These are phyloP conservation scores for Acleris holmiana DNA, from an alignment of 2,888 invertebrate genomes.

Conservation along the genomic window DNA sequence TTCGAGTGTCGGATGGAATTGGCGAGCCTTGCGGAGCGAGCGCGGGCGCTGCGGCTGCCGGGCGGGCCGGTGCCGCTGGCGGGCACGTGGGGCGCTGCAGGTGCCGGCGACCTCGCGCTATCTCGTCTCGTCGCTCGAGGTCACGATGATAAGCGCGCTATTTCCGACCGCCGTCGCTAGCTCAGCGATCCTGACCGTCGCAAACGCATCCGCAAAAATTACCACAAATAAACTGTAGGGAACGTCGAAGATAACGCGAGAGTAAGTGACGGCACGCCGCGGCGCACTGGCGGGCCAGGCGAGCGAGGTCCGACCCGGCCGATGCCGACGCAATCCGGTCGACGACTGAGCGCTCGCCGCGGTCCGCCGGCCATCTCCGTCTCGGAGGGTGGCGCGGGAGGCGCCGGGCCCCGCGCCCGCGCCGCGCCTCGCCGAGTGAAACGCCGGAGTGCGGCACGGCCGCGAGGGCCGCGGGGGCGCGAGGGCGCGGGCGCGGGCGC, in stretches of 20 bases:
- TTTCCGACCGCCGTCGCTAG: conserved; percentile 68
- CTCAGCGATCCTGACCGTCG: conserved; percentile 71
- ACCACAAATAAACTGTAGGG: conserved; percentile 66
- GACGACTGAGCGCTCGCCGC: conserved; percentile 66
- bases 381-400: conserved; percentile 39
- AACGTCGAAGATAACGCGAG: conserved; percentile 55
- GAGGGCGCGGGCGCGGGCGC: conserved; percentile 70
- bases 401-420: conserved; percentile 64
- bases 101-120: conserved; percentile 82
- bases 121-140: conserved; percentile 80
- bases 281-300: conserved; percentile 46
- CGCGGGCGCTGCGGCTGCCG: background rate
- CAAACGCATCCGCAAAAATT: conserved; percentile 68
- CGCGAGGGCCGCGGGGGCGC: conserved; percentile 63
- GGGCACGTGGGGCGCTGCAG: conserved; percentile 73
- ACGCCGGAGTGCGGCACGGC: conserved; percentile 59
- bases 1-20: background rate
- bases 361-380: conserved; percentile 38
- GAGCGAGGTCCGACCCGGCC: conserved; percentile 54
- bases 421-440: conserved; percentile 63
- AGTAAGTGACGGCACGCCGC: conserved; percentile 49
- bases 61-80: background rate
- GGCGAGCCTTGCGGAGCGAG: background rate
- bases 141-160: conserved; percentile 81
- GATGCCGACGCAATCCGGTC: conserved; percentile 77